These are phyloP conservation scores for Lamellibrachia satsuma DNA, from an alignment of 2,888 invertebrate species.

Conservation along the genomic window DNA sequence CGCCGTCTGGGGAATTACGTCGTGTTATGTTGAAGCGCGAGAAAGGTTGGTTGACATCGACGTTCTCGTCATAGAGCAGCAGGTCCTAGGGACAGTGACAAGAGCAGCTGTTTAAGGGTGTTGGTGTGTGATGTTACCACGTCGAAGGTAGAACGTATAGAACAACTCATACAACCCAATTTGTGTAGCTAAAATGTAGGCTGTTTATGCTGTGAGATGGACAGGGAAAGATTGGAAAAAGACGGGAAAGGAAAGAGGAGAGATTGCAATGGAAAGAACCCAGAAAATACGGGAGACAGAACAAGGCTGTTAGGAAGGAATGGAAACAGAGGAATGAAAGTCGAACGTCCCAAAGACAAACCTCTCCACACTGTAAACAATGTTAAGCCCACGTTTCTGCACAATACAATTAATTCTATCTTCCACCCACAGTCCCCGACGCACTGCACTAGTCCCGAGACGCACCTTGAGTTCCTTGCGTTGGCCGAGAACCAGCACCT, in stretches of 20 bases:
- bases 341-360: neutral
- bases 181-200: too few species aligned
- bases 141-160: too few species aligned
- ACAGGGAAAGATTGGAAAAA: neutral
- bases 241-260: too few species aligned
- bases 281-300: too few species aligned
- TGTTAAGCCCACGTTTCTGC: neutral
- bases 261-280: too few species aligned
- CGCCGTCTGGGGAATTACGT: conserved; percentile 1
- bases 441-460: neutral
- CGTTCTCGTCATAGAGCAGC: conserved; percentile 39
- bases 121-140: neutral
- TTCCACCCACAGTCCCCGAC: neutral
- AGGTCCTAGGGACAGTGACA: conserved; percentile 30
- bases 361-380: neutral
- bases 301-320: too few species aligned
- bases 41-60: conserved; percentile 43
- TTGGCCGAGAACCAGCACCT: conserved; percentile 31
- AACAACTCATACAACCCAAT: too few species aligned
- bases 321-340: too few species aligned
- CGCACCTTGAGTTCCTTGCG: conserved; percentile 39
- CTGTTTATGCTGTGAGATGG: neutral
- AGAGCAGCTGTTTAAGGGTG: too few species aligned
- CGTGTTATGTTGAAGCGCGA: conserved; percentile 40
- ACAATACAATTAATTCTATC: neutral